These are phyloP conservation scores for Prionchulus punctatus DNA, from an alignment of 2,888 invertebrate species.

Conservation along the genomic window DNA sequence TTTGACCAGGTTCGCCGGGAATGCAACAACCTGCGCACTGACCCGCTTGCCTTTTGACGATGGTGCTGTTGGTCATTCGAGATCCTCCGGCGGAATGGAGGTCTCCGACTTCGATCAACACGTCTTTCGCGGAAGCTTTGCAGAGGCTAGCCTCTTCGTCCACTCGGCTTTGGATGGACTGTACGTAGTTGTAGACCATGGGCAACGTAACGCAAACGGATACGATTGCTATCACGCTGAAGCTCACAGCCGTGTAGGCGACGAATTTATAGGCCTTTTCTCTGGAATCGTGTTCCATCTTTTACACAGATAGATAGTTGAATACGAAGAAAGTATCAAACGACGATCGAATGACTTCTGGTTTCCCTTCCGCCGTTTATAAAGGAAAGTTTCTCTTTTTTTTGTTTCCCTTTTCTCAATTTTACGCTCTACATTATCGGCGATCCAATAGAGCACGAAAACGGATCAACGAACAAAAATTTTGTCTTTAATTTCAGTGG, in stretches of 20 bases:
- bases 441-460: no score
- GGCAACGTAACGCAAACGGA: slow-evolving; percentile 30
- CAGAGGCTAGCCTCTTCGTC: slow-evolving; percentile 31
- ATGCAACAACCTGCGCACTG: slow-evolving; percentile 22
- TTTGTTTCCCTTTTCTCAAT: no score
- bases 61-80: neutral
- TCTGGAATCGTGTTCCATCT: neutral
- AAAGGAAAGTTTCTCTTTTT: no score
- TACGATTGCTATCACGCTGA: slow-evolving; percentile 28
- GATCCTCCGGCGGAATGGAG: no score
- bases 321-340: no score
- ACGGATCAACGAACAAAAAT: no score
- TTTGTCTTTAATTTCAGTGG: no score
- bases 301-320: no score
- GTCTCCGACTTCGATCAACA: no score
- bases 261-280: slow-evolving; percentile 27
- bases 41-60: neutral
- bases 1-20: slow-evolving; percentile 24
- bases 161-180: slow-evolving; percentile 29
- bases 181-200: slow-evolving; percentile 30
- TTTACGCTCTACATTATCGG: no score
- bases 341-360: no score
- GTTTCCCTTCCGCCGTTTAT: no score
- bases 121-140: slow-evolving; percentile 17
- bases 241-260: slow-evolving; percentile 26